Conservation (phyloP, 92 coral and sea anemone genomes). For the Zoanthus sansibaricus region DNA sequence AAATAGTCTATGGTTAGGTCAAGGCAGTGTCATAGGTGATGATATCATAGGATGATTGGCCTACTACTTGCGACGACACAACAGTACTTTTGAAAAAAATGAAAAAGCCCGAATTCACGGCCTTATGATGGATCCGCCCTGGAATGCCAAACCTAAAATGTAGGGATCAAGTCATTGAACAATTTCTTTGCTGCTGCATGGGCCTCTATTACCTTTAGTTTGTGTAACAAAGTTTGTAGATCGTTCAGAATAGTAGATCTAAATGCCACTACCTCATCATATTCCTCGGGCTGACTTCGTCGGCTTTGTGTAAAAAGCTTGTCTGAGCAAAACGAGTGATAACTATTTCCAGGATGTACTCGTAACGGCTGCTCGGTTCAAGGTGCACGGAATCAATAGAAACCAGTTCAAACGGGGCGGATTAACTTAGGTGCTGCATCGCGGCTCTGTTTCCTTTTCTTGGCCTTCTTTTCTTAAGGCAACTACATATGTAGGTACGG, state of each 20-base stretch:
- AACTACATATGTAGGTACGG: slow-evolving; percentile 22
- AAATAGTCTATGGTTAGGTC: too few relatives aligned
- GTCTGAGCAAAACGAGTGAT: too few relatives aligned
- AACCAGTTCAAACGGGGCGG: slow-evolving; percentile 35
- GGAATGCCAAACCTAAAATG: neutral
- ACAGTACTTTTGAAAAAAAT: slow-evolving; percentile 7
- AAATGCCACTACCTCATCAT: too few relatives aligned
- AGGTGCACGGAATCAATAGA: slow-evolving; percentile 32
- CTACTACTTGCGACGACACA: slow-evolving; percentile 17
- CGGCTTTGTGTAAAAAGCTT: neutral
- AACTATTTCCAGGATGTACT: neutral
- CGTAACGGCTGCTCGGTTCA: neutral
- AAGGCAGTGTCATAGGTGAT: too few relatives aligned
- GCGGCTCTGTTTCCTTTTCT: slow-evolving; percentile 4
- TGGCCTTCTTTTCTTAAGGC: slow-evolving; percentile 5
- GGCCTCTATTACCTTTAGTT: too few relatives aligned
- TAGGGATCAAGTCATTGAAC: too few relatives aligned
- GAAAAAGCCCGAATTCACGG: neutral
- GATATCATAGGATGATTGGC: slow-evolving; percentile 56
- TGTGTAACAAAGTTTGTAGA: too few relatives aligned
- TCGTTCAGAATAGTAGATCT: too few relatives aligned
- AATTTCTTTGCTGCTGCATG: slow-evolving; percentile 50
- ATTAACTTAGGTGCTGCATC: slow-evolving; percentile 17
- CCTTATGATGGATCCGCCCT: slow-evolving; percentile 53
- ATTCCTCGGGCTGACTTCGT: too few relatives aligned